These are phyloP conservation scores for Drosophila leonis DNA, from an alignment of 2,888 invertebrate genomes.

Conservation along the genomic window DNA sequence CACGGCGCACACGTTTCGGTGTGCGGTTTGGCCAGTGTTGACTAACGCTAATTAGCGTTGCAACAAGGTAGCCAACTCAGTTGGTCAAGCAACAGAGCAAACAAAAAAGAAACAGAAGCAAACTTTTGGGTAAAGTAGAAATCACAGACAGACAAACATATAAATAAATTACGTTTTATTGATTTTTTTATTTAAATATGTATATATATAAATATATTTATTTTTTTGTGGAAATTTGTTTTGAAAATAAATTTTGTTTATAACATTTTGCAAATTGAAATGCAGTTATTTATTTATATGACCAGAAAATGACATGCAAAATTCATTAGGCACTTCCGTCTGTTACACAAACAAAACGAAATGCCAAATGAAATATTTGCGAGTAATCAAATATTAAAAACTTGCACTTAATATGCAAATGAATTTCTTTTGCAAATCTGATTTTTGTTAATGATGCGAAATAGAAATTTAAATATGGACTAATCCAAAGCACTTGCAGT, in stretches of 20 bases:
- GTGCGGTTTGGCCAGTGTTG: constrained; percentile 52
- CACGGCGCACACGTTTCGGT: constrained; percentile 49
- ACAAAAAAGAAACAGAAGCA: neutral
- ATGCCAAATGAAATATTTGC: constrained; percentile 19
- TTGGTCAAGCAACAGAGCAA: neutral
- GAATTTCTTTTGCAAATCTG: constrained; percentile 27
- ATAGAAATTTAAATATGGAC: neutral
- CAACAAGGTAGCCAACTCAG: neutral
- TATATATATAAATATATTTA: too few species aligned
- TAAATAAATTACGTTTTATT: constrained; percentile 16
- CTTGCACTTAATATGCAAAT: constrained; percentile 30
- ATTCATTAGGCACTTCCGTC: constrained; percentile 34
- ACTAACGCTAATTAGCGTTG: constrained; percentile 52
- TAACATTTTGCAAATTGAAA: neutral
- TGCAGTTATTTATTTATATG: constrained; percentile 3
- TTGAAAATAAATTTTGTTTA: neutral
- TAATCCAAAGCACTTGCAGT: neutral
- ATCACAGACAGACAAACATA: neutral
- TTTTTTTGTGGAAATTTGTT: neutral
- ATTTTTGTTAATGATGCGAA: constrained; percentile 26
- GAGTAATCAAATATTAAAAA: constrained; percentile 30
- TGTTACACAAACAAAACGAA: constrained; percentile 11
- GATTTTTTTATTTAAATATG: constrained; percentile 4
- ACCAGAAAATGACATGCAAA: constrained; percentile 15
- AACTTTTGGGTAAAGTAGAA: neutral